Evolutionary conservation across 2,113 vertebrate species (phyloP).

Genomic region (Lampris incognitus): DNA sequence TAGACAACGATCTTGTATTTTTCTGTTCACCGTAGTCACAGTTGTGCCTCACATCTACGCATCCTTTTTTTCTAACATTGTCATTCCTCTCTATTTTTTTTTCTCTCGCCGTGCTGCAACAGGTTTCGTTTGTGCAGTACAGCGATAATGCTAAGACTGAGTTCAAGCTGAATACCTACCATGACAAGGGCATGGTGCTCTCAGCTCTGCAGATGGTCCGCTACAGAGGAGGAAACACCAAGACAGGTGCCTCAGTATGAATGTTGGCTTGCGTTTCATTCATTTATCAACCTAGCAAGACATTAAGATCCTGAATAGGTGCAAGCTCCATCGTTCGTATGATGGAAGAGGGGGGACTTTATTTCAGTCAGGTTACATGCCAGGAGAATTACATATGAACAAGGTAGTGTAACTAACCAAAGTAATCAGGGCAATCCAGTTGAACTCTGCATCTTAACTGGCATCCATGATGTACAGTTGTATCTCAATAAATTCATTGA

Average conservation of each 20-base stretch:
- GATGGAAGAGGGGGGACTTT: too few species aligned
- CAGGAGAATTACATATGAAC: background rate
- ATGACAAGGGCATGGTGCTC: slow-evolving; percentile 90
- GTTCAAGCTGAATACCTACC: slow-evolving; percentile 95
- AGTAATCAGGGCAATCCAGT: background rate
- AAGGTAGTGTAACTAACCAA: background rate
- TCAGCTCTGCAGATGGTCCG: slow-evolving; percentile 91
- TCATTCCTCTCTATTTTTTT: background rate
- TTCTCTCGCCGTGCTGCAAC: slow-evolving; percentile 59
- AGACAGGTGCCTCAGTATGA: slow-evolving; percentile 86
- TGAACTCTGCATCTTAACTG: background rate
- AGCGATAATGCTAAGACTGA: slow-evolving; percentile 97
- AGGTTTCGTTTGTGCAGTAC: slow-evolving; percentile 97
- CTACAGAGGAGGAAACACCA: slow-evolving; percentile 98
- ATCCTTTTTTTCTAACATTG: background rate
- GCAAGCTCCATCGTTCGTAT: too few species aligned
- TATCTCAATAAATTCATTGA: too few species aligned
- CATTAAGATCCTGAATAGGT: too few species aligned
- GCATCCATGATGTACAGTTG: background rate
- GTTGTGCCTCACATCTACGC: too few species aligned
- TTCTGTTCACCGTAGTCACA: too few species aligned
- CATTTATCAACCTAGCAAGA: background rate
- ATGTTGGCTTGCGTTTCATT: background rate
- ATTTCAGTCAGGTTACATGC: background rate
- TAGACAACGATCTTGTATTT: too few species aligned